phyloP scores from a whole-genome alignment of 2,797 vertebrate species.

The Pipistrellus pygmaeus region DNA sequence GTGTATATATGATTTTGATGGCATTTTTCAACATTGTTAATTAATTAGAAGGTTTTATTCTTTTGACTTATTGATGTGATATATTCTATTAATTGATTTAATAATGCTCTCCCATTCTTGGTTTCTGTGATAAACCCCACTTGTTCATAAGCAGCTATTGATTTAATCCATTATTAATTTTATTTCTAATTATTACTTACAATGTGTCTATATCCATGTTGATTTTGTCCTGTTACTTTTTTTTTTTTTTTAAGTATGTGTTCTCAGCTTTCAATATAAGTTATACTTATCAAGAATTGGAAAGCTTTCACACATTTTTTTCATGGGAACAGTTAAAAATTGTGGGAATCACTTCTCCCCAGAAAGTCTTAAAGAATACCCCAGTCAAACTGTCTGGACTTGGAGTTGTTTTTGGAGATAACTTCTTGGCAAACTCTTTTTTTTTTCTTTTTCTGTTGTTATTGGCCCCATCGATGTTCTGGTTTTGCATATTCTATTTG shows the following conservation, averaged over 20 bases:
- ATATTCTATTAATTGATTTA: background rate
- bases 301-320: background rate
- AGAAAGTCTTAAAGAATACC: background rate
- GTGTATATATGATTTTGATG: background rate
- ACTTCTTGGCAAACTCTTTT: background rate
- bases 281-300: background rate
- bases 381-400: background rate
- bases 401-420: background rate
- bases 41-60: conserved; percentile 26
- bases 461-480: background rate
- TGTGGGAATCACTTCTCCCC: background rate
- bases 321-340: conserved; percentile 16
- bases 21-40: background rate
- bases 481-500: background rate
- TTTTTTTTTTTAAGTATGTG: background rate
- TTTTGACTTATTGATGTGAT: background rate
- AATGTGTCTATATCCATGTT: background rate
- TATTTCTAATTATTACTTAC: background rate
- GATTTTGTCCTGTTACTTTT: background rate
- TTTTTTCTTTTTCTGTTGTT: background rate
- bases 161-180: background rate
- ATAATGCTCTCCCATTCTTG: background rate
- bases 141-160: background rate
- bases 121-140: background rate
- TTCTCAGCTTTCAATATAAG: conserved; percentile 3